Percentiles rank a stretch among this genome's conserved stretches.
Conservation (phyloP, 2,888 invertebrate genomes). For the Drosophila flavopinicola region DNA sequence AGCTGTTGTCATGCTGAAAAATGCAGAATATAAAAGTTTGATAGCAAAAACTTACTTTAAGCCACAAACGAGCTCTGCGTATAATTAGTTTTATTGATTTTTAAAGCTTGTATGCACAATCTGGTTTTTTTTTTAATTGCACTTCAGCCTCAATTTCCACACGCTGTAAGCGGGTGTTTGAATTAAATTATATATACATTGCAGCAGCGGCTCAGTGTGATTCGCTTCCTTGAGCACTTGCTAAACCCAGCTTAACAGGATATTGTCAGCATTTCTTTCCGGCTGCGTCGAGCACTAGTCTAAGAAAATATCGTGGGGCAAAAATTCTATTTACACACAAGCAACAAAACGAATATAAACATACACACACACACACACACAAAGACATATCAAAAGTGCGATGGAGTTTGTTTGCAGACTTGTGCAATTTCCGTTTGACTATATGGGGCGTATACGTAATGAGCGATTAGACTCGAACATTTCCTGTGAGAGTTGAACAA, state of each 20-base stretch:
- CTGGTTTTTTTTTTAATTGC: constrained; percentile 32
- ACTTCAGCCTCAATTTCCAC: constrained; percentile 69
- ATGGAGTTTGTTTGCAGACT: constrained; percentile 66
- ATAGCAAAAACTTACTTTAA: no score
- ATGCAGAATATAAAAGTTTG: no score
- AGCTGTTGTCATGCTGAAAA: neutral
- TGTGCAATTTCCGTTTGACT: constrained; percentile 71
- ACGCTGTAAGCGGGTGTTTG: constrained; percentile 29
- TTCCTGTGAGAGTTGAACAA: constrained; percentile 8
- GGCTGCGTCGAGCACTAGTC: constrained; percentile 20
- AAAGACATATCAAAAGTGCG: constrained; percentile 26
- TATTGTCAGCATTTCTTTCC: constrained; percentile 65
- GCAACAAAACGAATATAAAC: constrained; percentile 16
- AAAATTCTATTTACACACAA: constrained; percentile 44
- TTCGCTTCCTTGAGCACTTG: constrained; percentile 38
- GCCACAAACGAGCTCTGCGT: neutral
- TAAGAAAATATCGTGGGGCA: constrained; percentile 47
- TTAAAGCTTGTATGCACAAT: constrained; percentile 4
- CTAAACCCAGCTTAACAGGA: constrained; percentile 68
- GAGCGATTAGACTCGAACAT: constrained; percentile 16
- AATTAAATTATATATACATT: constrained; percentile 62
- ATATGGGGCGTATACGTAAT: constrained; percentile 57
- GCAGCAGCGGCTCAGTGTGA: constrained; percentile 21
- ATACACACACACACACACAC: constrained; percentile 16
- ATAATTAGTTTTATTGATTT: constrained; percentile 35